phyloP scores from a whole-genome alignment of 1,140 invertebrate genomes.

The Polyergus mexicanus region DNA sequence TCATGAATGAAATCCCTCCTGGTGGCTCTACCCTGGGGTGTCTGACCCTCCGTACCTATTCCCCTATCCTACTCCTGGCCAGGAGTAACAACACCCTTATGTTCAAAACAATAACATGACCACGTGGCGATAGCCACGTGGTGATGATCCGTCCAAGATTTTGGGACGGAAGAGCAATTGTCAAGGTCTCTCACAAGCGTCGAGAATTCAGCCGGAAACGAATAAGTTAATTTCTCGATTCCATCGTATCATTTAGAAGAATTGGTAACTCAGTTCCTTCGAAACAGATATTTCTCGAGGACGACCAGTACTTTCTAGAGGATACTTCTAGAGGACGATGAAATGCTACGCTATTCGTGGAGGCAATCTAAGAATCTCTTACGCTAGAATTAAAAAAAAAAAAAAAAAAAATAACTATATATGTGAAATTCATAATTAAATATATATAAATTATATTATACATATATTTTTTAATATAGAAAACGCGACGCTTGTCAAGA shows the following conservation, averaged over 20 bases:
- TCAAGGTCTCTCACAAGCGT: neutral
- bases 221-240: neutral
- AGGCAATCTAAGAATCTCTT: neutral
- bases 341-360: neutral
- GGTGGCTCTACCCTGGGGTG: slow-evolving; percentile 81
- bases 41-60: slow-evolving; percentile 82
- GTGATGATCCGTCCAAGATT: slow-evolving; percentile 25
- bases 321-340: no score
- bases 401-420: no score
- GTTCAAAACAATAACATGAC: slow-evolving; percentile 83
- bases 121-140: slow-evolving; percentile 80
- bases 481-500: neutral
- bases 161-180: neutral
- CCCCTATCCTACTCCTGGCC: slow-evolving; percentile 70
- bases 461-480: no score
- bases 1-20: slow-evolving; percentile 86
- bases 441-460: no score
- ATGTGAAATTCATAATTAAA: neutral
- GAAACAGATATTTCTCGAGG: neutral
- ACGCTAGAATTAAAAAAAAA: no score
- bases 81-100: slow-evolving; percentile 74
- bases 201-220: neutral
- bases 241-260: neutral
- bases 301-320: neutral
- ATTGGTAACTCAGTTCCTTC: neutral